Evolutionary conservation across 2,888 invertebrate species (phyloP), one percentile per base, ranked within the genome.

Genomic region (Rapana venosa): DNA sequence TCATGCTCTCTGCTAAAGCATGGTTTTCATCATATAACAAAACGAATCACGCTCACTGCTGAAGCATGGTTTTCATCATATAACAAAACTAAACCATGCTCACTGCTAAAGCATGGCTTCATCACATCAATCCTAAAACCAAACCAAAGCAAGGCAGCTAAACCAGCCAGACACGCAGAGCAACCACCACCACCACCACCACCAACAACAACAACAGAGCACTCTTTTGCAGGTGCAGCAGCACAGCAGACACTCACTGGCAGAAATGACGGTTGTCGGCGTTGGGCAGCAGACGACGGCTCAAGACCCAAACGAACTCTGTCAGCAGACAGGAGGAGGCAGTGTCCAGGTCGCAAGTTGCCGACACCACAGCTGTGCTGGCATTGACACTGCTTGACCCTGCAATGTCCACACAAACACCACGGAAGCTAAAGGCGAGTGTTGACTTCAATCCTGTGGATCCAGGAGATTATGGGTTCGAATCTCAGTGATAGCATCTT

Each of bases 251-350:
- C 47, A 47, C 47, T 47, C 74, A 90, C 90, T n/a, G 70, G 90
- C 90, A 90, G n/a, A 83, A 77, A 26, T 81, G 70, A n/a, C 87
- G 47, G 17, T 87, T 90, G 88, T 90, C 87, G 15, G 30, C 35
- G 47, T 66, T 85, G 36, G 90, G 47, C 32, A 90, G 36, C 79
- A 79, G 22, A 20, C 74, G 66, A 56, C 83, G 58, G 30, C 47
- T 86, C n/a, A 90, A 22, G 15, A 81, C 22, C 66, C 87, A 88
- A 0, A 56, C 61, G 5, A 90, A 8, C 22, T 88, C 87, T 17
- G 70, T 32, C 32, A 79, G 70, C 56, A 90, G 47, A n/a, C 88
- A 90, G 83, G 74, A 70, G 15, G 88, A 77, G 13, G 88, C 90
- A 20, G 85, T 47, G n/a, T 56, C 8, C 6, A 70, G 47, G 36